Conservation (phyloP, 2,797 vertebrate genomes). For the Liasis olivaceus region DNA sequence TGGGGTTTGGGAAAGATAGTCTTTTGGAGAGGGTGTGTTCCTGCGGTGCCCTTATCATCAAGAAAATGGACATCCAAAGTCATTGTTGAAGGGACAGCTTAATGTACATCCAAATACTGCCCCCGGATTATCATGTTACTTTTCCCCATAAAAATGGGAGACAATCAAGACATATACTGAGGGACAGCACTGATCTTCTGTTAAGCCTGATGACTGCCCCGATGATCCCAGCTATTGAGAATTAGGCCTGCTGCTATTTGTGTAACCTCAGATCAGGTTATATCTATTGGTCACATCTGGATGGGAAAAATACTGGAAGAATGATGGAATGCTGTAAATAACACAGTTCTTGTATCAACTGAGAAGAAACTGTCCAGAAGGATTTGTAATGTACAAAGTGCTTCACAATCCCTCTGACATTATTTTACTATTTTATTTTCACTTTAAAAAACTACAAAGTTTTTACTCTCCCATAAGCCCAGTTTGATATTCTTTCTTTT, state of each 20-base stretch:
- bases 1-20: no score
- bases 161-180: not conserved
- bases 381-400: not conserved
- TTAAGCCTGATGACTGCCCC: not conserved
- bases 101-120: not conserved
- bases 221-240: not conserved
- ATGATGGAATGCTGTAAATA: not conserved
- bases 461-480: not conserved
- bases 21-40: not conserved
- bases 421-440: not conserved
- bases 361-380: not conserved
- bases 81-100: not conserved
- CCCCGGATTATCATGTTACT: not conserved
- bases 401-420: not conserved
- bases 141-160: not conserved
- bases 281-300: not conserved
- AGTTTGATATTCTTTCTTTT: not conserved
- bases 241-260: not conserved
- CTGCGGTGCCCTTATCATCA: not conserved
- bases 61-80: not conserved
- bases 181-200: not conserved
- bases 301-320: not conserved
- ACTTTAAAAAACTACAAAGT: not conserved
- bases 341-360: not conserved
- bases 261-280: not conserved